Percentiles rank a stretch among this genome's conserved stretches.
Evolutionary conservation across 2,888 invertebrate genomes (phyloP).

Genomic region (Chaitophorus viminalis): DNA sequence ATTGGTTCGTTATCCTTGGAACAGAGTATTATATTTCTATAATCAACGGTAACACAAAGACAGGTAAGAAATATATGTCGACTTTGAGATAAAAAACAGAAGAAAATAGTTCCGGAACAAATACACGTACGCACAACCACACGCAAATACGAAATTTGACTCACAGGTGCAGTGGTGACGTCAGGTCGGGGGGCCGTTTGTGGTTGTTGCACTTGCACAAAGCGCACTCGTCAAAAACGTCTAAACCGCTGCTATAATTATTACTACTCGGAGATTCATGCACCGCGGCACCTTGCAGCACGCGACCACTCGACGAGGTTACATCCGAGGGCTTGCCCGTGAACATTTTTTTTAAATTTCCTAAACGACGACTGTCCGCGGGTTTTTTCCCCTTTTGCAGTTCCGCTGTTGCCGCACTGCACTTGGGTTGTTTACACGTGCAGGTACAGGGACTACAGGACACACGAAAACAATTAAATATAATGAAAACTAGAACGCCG

Average conservation of each 20-base stretch:
- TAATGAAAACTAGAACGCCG: no score
- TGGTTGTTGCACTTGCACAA: neutral
- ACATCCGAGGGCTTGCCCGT: neutral
- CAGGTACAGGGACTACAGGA: no score
- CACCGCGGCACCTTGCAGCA: no score
- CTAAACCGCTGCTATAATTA: neutral
- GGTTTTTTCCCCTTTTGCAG: neutral
- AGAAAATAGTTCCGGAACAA: no score
- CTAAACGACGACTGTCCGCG: neutral
- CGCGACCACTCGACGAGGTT: neutral
- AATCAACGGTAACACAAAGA: no score
- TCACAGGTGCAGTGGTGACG: neutral
- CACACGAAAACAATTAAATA: no score
- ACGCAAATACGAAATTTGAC: neutral
- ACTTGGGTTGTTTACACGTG: neutral
- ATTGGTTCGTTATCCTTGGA: no score
- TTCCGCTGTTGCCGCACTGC: neutral
- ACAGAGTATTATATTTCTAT: no score
- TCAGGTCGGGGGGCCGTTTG: neutral
- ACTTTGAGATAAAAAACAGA: no score
- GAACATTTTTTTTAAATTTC: neutral
- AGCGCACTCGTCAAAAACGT: neutral
- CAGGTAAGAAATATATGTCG: no score
- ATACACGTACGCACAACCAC: no score
- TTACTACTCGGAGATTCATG: no score